Evolutionary conservation across 2,113 vertebrate genomes (phyloP).

Genomic region (Channa maculata): DNA sequence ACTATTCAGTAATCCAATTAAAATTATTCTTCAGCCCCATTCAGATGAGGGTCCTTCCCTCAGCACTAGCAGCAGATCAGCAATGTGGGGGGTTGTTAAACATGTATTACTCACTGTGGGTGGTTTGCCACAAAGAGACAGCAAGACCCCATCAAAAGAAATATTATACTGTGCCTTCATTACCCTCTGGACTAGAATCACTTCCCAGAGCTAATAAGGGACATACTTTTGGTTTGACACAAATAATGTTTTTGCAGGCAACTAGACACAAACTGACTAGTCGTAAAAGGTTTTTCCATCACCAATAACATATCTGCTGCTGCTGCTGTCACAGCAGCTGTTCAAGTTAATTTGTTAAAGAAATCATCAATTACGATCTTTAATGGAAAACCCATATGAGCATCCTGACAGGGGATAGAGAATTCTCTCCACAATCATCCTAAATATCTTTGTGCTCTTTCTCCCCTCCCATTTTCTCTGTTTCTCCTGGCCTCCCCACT

Average conservation of each 20-base stretch:
- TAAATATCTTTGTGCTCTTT: conserved; percentile 62
- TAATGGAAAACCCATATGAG: conserved; percentile 81
- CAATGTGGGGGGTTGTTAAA: conserved; percentile 54
- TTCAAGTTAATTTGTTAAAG: conserved; percentile 68
- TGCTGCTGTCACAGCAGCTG: conserved; percentile 41
- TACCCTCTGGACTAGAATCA: conserved; percentile 53
- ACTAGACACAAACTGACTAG: conserved; percentile 8
- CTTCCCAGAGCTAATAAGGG: conserved; percentile 58
- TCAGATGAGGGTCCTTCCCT: conserved; percentile 57
- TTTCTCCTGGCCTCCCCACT: conserved; percentile 43
- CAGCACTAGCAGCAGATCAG: conserved; percentile 45
- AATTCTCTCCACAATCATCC: conserved; percentile 79
- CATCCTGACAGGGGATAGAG: conserved; percentile 56
- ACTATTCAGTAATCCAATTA: conserved; percentile 79
- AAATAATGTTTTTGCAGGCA: conserved; percentile 38
- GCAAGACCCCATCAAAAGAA: conserved; percentile 56
- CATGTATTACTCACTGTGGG: conserved; percentile 47
- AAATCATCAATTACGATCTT: conserved; percentile 87
- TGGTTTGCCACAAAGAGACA: conserved; percentile 58
- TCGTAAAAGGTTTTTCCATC: conserved; percentile 32
- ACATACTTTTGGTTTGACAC: conserved; percentile 45
- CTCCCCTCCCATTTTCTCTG: conserved; percentile 46
- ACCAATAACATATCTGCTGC: conserved; percentile 47
- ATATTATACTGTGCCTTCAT: conserved; percentile 62
- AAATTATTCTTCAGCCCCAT: conserved; percentile 55